Evolutionary conservation across 2,888 invertebrate genomes (phyloP), one percentile per base, ranked within the genome.

Genomic region (Xanthia icteritia): DNA sequence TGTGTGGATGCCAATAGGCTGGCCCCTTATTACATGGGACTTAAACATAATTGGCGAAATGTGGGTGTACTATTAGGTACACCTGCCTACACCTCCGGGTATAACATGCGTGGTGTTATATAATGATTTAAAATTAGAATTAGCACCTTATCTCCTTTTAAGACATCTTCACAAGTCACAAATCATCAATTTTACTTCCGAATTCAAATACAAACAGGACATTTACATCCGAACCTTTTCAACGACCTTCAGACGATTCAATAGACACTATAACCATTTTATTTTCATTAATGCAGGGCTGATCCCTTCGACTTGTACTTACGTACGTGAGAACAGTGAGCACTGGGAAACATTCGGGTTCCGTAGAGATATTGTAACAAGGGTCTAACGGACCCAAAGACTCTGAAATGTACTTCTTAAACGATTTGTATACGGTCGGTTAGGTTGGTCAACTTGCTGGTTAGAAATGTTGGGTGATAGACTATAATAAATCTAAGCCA

Each of bases 301-400:
- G 83, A 81, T 77, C 77, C 73, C 68, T 81, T 71, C 54, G 63
- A 61, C 70, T 68, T 76, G 73, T 58, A 66, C 63, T 45, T 58
- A 56, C 36, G 67, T 69, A 84, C 82, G 77, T 86, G 87, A 63
- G 75, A 76, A 79, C 75, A 65, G 63, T 82, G 87, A 56, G 77
- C 74, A 82, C 75, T 60, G 56, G 39, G 61, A 54, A 74, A 70
- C 77, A 84, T 81, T 70, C 65, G 80, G 83, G 69, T 39, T 42
- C 83, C 83, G 67, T 73, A 45, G 79, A 84, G 86, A 88, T 73
- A 76, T 76, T 60, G 85, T 87, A 79, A 89, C 89, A 89, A 86
- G 86, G 88, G 86, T 88, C 77, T 73, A 75, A 82, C 72, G 70
- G 78, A 76, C 42, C 73, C 77, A 5, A 56, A 70, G 69, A 81